Base-by-base conservation (phyloP, 2,797 vertebrate genomes). In the Jordanella pulchra region DNA sequence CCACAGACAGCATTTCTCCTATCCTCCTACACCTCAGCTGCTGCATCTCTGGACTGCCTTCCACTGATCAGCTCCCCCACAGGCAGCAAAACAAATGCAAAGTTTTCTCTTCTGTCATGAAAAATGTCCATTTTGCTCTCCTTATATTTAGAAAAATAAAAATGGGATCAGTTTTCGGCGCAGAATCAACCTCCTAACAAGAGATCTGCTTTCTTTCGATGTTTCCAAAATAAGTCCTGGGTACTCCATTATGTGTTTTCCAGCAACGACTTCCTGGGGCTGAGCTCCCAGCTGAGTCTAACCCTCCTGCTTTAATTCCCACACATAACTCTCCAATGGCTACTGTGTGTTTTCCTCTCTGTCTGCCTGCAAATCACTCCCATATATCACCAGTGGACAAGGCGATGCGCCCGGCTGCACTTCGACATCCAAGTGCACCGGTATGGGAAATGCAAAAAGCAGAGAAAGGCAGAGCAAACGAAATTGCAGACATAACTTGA, bases 11-110 rank as follows among this genome's bases (percentile, higher is more conserved):
- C 84, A 84, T 89, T 75, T 84, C 84, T 90, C 83, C 72, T 76
- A 72, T 89, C 89, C 91, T 90, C 91, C 91, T 68, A 93, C 91
- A 82, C 72, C 79, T 91, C 87, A 89, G 90, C 89, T 91, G 90
- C 81, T 83, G 80, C 83, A 83, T 90, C 83, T 80, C 77, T 83
- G 76, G 66, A 76, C 75, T 65, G 53, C 84, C 56, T 80, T 84
- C 69, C 78, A 73, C 72, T 80, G 76, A 80, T 78, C 71, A 58
- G 35, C 81, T 79, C 83, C 72, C 70, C 81, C 85, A 87, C 81
- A 77, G 80, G 79, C 75, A 80, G 58, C 73, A 80, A 84, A 78
- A 77, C 80, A 77, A 85, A 58, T 44, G 27, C 14, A 42, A 42
- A 30, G 1, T 71, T 66, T 69, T 55, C 7, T 76, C 55, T 78